A percentile compares a stretch with the other conserved stretches of the same genome.
Conservation (phyloP, 2,113 vertebrate species). For the Hippolais icterina region DNA sequence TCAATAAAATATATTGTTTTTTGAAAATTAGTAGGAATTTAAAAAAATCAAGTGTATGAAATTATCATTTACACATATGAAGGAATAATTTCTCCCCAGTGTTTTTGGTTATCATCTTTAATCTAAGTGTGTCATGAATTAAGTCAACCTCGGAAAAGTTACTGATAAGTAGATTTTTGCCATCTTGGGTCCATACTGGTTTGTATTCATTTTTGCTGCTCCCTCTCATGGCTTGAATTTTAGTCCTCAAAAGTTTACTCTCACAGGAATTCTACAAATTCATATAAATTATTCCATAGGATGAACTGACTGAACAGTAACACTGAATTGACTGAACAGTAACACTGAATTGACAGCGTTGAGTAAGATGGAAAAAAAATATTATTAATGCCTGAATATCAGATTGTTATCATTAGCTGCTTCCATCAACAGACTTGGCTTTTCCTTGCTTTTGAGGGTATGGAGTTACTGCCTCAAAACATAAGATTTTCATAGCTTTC, state of each 20-base stretch:
- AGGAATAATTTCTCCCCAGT: constrained; percentile 3
- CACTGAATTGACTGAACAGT: too few relatives aligned
- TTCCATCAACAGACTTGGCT: neutral
- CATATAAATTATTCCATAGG: neutral
- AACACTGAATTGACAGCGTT: neutral
- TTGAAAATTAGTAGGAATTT: neutral
- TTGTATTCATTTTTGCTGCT: neutral
- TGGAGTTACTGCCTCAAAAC: neutral
- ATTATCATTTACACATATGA: neutral
- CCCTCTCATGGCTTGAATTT: neutral
- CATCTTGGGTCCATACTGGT: neutral
- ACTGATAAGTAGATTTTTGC: neutral
- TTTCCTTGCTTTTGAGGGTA: neutral
- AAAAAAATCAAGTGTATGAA: neutral
- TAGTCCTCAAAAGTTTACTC: neutral
- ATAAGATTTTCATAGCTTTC: neutral
- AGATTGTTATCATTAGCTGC: neutral
- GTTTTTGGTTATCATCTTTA: neutral
- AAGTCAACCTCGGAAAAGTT: neutral
- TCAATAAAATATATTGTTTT: neutral
- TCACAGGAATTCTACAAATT: neutral
- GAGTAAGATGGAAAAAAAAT: neutral
- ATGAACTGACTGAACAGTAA: neutral
- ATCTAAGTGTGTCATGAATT: neutral
- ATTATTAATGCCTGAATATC: neutral